Conservation (phyloP, 2,113 vertebrate genomes). For the Dascyllus trimaculatus region DNA sequence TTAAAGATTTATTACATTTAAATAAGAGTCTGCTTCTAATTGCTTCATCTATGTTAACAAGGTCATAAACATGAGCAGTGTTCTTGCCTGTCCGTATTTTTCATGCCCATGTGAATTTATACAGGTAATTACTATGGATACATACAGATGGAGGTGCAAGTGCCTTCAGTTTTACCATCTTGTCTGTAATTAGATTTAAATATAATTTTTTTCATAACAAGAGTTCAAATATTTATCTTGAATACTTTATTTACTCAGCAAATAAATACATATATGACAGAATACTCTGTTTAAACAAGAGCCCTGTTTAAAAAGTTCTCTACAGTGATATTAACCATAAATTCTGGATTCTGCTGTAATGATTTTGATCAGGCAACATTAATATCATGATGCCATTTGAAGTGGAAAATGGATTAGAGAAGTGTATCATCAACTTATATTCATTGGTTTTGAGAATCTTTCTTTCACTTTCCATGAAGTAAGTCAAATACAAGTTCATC, state of each 20-base stretch:
- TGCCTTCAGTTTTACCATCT: conserved; percentile 3
- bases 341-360: neutral
- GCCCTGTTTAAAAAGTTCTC: neutral
- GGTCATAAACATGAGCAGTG: conserved; percentile 11
- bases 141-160: neutral
- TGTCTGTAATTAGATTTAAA: neutral
- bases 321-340: too few species aligned
- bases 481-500: neutral
- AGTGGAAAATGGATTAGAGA: neutral
- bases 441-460: neutral
- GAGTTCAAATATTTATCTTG: neutral
- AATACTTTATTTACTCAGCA: neutral
- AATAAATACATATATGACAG: neutral
- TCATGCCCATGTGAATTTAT: conserved; percentile 1
- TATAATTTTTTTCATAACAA: conserved; percentile 1
- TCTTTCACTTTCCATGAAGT: neutral
- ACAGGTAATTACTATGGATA: conserved; percentile 18
- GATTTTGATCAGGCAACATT: conserved; percentile 4
- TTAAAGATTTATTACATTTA: conserved; percentile 14
- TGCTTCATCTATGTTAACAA: conserved; percentile 31
- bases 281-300: neutral
- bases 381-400: conserved; percentile 21
- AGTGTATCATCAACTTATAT: neutral
- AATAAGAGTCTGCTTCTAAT: neutral
- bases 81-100: conserved; percentile 38